phyloP scores from a whole-genome alignment of 30 jellyfish, hydroid and myxozoan species.

The Sanderia malayensis region DNA sequence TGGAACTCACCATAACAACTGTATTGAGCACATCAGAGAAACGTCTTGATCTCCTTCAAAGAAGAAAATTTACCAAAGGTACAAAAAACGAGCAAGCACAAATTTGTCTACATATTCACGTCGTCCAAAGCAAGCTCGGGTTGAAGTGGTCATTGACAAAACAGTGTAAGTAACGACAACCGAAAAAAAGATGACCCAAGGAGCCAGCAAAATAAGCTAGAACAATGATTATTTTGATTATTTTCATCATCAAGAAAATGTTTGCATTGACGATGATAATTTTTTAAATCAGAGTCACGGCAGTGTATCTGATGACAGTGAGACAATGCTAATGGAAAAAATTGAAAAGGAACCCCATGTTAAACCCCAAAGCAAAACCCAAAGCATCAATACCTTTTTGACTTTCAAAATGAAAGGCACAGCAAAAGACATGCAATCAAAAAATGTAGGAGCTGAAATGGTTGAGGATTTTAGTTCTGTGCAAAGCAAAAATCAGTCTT shows the following conservation, averaged over 20 bases:
- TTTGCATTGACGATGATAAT: too few relatives aligned
- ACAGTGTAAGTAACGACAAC: neutral
- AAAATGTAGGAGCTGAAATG: neutral
- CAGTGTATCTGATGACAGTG: too few relatives aligned
- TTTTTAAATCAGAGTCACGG: too few relatives aligned
- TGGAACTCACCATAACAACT: slow-evolving; percentile 18
- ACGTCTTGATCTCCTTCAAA: slow-evolving; percentile 12
- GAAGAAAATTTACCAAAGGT: neutral
- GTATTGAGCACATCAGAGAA: slow-evolving; percentile 17
- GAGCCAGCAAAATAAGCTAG: too few relatives aligned
- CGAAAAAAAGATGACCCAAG: too few relatives aligned
- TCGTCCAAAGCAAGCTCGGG: slow-evolving; percentile 32
- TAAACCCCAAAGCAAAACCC: neutral
- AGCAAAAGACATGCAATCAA: neutral
- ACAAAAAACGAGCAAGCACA: neutral
- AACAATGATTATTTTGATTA: too few relatives aligned
- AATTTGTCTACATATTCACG: neutral
- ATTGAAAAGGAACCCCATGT: neutral
- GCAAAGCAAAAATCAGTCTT: too few relatives aligned
- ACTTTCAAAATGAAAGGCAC: neutral
- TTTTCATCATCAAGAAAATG: too few relatives aligned
- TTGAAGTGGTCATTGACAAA: slow-evolving; percentile 14
- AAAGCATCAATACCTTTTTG: neutral
- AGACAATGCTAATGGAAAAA: too few relatives aligned
- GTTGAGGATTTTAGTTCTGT: too few relatives aligned